phyloP scores from a whole-genome alignment of 1,140 invertebrate species.

The Atta texana region DNA sequence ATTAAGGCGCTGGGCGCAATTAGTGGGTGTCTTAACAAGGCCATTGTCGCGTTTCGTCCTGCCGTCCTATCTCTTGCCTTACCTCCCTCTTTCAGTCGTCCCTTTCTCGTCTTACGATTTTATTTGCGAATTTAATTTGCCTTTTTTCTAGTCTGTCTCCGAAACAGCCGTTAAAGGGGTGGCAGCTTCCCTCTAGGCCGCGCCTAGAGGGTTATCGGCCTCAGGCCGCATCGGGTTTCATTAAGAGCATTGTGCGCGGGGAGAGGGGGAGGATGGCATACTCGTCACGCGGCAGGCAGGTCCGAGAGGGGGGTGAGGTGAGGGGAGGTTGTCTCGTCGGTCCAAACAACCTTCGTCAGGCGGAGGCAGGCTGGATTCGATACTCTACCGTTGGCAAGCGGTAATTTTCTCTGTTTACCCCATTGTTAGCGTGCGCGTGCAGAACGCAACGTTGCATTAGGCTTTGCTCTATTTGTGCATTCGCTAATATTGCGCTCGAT shows the following conservation, averaged over 20 bases:
- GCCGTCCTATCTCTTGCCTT: slow-evolving; percentile 23
- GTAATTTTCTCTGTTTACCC: slow-evolving; percentile 78
- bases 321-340: slow-evolving; percentile 68
- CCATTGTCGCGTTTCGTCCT: slow-evolving; percentile 74
- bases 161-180: slow-evolving; percentile 73
- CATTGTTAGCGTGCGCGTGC: slow-evolving; percentile 68
- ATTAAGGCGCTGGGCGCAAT: slow-evolving; percentile 79
- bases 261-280: slow-evolving; percentile 9
- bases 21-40: slow-evolving; percentile 79
- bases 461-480: neutral
- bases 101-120: slow-evolving; percentile 67
- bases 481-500: neutral
- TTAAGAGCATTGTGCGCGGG: slow-evolving; percentile 78
- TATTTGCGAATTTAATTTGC: slow-evolving; percentile 77
- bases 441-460: slow-evolving; percentile 36
- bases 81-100: too few species aligned
- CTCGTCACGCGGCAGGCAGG: slow-evolving; percentile 65
- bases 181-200: slow-evolving; percentile 55
- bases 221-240: slow-evolving; percentile 77
- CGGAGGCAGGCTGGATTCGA: slow-evolving; percentile 25
- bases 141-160: slow-evolving; percentile 67
- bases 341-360: slow-evolving; percentile 72
- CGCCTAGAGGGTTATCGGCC: slow-evolving; percentile 68
- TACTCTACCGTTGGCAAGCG: slow-evolving; percentile 65
- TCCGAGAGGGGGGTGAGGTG: slow-evolving; percentile 56